phyloP scores from a whole-genome alignment of 1,140 invertebrate genomes.

The Metopolophium dirhodum region DNA sequence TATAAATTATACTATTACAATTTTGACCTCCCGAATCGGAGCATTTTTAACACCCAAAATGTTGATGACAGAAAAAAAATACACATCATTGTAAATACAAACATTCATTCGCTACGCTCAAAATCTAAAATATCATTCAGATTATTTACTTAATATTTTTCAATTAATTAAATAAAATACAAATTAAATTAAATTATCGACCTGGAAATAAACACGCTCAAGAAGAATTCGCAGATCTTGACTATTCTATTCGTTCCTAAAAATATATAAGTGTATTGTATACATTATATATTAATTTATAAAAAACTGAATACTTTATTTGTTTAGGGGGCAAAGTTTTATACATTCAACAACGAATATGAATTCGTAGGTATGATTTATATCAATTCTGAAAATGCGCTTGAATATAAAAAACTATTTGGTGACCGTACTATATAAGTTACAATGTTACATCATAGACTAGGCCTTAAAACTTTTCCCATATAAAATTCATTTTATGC shows the following conservation, averaged over 20 bases:
- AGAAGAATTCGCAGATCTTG: too few relatives aligned
- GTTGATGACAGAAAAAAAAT: too few relatives aligned
- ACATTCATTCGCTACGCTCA: too few relatives aligned
- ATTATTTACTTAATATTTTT: background rate
- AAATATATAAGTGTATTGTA: background rate
- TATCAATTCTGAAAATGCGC: slow-evolving; percentile 50
- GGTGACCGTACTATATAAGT: slow-evolving; percentile 53
- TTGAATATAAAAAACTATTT: slow-evolving; percentile 38
- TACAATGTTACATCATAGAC: slow-evolving; percentile 56
- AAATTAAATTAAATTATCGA: background rate
- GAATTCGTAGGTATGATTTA: slow-evolving; percentile 46
- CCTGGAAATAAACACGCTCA: background rate
- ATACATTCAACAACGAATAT: slow-evolving; percentile 40
- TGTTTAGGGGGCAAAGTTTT: slow-evolving; percentile 25
- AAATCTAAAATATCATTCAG: background rate
- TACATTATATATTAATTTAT: background rate
- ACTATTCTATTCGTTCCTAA: background rate
- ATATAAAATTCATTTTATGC: slow-evolving; percentile 57
- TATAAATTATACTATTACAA: too few relatives aligned
- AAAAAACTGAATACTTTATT: slow-evolving; percentile 22
- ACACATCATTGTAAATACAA: too few relatives aligned
- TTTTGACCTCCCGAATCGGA: too few relatives aligned
- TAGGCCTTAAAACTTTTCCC: slow-evolving; percentile 56
- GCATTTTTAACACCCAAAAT: too few relatives aligned
- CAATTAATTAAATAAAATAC: background rate